Percentiles rank a stretch among this genome's conserved stretches.
Evolutionary conservation across 2,797 vertebrate genomes (phyloP).

Genomic region (Gobionotothen gibberifrons): DNA sequence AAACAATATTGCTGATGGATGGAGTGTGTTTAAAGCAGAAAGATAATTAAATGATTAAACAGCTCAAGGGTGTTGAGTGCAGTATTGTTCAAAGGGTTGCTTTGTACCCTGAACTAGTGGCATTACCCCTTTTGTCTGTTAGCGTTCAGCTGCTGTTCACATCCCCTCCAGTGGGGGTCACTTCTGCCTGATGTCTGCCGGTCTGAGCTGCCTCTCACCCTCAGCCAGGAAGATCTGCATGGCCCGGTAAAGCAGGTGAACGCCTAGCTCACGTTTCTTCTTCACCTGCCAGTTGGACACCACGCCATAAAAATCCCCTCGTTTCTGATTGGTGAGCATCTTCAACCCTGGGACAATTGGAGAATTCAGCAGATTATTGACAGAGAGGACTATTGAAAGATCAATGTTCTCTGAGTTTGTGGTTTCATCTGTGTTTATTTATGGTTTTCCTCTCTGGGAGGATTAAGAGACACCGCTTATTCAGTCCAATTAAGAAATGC

Average conservation of each 20-base stretch:
- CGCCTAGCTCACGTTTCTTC: slow-evolving; percentile 83
- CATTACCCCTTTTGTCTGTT: background rate
- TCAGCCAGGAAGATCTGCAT: slow-evolving; percentile 93
- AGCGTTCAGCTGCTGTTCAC: slow-evolving; percentile 1
- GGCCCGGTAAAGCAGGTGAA: slow-evolving; percentile 88
- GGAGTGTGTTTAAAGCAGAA: no score
- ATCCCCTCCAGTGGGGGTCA: background rate
- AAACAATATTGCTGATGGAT: background rate
- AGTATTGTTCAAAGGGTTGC: background rate
- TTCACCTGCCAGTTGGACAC: slow-evolving; percentile 83
- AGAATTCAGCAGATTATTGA: background rate
- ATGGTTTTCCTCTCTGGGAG: background rate
- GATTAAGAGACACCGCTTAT: no score
- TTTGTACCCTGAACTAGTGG: slow-evolving; percentile 19
- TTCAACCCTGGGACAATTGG: slow-evolving; percentile 83
- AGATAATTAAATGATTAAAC: no score
- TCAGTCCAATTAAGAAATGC: no score
- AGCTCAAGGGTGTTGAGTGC: background rate
- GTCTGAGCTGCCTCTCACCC: slow-evolving; percentile 90
- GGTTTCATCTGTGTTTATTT: background rate
- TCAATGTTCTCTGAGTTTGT: background rate
- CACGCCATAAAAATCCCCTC: slow-evolving; percentile 89
- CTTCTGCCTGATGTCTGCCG: slow-evolving; percentile 85
- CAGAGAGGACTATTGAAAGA: background rate
- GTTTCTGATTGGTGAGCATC: slow-evolving; percentile 91